Conservation (phyloP, 2,888 invertebrate species). For the Cryptus armator region DNA sequence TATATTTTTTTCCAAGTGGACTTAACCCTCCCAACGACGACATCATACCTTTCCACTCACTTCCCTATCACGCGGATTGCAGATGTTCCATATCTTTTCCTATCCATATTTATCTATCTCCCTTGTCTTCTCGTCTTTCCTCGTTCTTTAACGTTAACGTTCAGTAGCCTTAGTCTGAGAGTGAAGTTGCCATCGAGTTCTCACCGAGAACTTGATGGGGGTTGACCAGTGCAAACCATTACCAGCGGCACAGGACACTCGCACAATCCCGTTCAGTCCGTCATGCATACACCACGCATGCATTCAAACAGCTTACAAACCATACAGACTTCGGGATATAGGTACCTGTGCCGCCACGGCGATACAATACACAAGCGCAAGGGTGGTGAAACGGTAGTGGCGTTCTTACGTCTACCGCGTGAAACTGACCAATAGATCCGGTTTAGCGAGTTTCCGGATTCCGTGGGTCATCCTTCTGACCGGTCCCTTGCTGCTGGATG, state of each 20-base stretch:
- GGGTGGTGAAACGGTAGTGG: slow-evolving; percentile 64
- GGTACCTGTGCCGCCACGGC: slow-evolving; percentile 25
- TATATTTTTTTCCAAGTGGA: too few species aligned
- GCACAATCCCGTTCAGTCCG: neutral
- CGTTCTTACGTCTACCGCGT: slow-evolving; percentile 71
- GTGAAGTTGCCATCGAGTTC: slow-evolving; percentile 81
- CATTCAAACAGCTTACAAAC: neutral
- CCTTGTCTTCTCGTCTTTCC: slow-evolving; percentile 44
- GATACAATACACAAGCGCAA: slow-evolving; percentile 56
- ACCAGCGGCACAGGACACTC: slow-evolving; percentile 27
- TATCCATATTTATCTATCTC: slow-evolving; percentile 17
- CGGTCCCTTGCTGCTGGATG: slow-evolving; percentile 9
- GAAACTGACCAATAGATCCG: slow-evolving; percentile 85
- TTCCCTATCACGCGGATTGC: neutral
- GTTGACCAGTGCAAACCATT: slow-evolving; percentile 33
- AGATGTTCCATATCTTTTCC: neutral
- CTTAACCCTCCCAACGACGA: slow-evolving; percentile 10
- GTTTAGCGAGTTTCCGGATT: slow-evolving; percentile 85
- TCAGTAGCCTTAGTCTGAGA: slow-evolving; percentile 75
- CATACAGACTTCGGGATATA: neutral
- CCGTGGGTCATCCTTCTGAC: slow-evolving; percentile 80
- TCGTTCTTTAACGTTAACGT: slow-evolving; percentile 34
- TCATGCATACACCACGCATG: neutral
- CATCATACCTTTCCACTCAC: slow-evolving; percentile 4
- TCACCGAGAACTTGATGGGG: slow-evolving; percentile 75